Evolutionary conservation across 2,797 vertebrate species (phyloP).

Genomic region (Squalus acanthias): DNA sequence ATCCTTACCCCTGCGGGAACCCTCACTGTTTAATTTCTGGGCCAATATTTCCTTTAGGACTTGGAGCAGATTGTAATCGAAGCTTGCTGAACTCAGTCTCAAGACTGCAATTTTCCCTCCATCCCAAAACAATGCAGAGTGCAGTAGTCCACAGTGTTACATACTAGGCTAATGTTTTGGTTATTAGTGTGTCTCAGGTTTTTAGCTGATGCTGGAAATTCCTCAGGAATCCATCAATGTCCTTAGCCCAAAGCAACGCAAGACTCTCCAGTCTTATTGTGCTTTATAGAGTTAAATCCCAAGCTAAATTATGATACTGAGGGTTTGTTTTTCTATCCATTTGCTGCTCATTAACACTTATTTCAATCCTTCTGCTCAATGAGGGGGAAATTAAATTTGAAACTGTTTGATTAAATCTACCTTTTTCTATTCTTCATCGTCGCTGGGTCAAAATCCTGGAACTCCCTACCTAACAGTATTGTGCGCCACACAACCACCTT

Average conservation of each 20-base stretch:
- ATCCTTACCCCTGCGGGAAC: too few species aligned
- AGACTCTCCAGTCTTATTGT: not conserved
- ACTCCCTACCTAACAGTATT: not conserved
- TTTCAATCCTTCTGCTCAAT: not conserved
- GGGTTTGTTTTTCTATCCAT: not conserved
- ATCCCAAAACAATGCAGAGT: not conserved
- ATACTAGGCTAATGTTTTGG: not conserved
- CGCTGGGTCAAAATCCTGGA: not conserved
- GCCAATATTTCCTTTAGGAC: not conserved
- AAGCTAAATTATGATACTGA: not conserved
- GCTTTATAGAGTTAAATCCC: not conserved
- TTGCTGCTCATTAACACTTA: not conserved
- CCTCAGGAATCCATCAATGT: not conserved
- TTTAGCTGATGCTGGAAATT: not conserved
- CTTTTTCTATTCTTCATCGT: not conserved
- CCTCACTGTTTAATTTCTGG: too few species aligned
- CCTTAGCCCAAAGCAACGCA: not conserved
- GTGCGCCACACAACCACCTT: not conserved
- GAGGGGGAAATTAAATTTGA: not conserved
- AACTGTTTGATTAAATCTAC: not conserved
- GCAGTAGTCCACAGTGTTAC: not conserved
- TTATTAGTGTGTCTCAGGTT: not conserved
- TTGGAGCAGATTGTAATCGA: not conserved
- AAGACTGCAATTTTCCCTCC: not conserved
- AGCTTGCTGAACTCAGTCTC: not conserved